Base-by-base conservation (phyloP, 2,888 invertebrate genomes). In the Leptopilina syphax region DNA sequence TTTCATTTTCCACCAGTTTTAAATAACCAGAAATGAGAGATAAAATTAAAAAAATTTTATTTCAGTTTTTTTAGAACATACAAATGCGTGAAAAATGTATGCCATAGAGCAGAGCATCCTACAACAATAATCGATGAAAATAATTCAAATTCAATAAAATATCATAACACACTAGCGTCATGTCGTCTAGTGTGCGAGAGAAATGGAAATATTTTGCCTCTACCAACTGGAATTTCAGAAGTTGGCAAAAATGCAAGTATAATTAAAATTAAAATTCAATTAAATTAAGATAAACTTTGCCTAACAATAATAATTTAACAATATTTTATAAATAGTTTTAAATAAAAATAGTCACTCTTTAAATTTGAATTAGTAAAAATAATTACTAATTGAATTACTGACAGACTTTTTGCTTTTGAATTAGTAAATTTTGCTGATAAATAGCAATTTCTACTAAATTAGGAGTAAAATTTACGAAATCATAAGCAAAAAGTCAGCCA, bases 121-220 rank as follows among this genome's bases (percentile, higher is more conserved):
- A 54, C 83, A 8, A 57, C 27, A 13, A 47, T 78, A 70, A 57
- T 82, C 77, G 83, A 85, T 80, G 76, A 63, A 60, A 78, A 73
- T 12, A 3, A 65, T 27, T 24, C 67, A 34, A 65, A 70, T 68
- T 27, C 13, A 50, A 34, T 67, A 60, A 77, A 79, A 10, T 73
- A 13, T 24, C 87, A 89, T 70, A 83, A 87, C 50, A 89, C 85
- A 66, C 76, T 88, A n/a, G 85, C 84, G 10, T 85, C 88, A 6
- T 89, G 89, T 83, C 85, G 88, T 76, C 80, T 89, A 8, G 85
- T 87, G 63, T 89, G 89, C 81, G 85, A 85, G 70, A 65, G 80
- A n/a, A 81, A 77, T 63, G 86, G 86, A 0, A 88, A 84, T 13
- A 85, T 89, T 54, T 89, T 88, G 89, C 89, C 89, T 12, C 77